Conservation (phyloP, 2,797 vertebrate genomes). For the Phylloscopus collybita region DNA sequence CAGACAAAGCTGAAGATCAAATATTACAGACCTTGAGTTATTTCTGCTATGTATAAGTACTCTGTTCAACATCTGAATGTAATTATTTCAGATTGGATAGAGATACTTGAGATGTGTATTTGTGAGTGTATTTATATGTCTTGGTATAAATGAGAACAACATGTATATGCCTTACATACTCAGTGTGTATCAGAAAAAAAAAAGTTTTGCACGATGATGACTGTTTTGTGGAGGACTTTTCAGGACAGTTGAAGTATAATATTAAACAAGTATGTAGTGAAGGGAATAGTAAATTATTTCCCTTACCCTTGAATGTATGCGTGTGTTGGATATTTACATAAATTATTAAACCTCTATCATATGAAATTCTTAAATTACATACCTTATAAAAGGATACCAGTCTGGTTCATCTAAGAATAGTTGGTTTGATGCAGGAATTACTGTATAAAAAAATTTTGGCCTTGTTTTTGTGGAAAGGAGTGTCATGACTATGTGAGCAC, state of each 20-base stretch:
- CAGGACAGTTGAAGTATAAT: neutral
- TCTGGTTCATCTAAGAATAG: neutral
- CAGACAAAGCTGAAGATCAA: neutral
- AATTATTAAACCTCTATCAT: neutral
- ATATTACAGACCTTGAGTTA: neutral
- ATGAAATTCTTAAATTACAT: neutral
- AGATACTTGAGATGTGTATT: neutral
- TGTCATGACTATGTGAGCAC: fast-evolving
- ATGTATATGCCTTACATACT: neutral
- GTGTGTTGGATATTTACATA: neutral
- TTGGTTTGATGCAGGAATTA: neutral
- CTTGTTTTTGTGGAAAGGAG: neutral
- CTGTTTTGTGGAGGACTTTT: neutral
- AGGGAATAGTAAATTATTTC: neutral
- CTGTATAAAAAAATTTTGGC: neutral
- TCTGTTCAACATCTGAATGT: neutral
- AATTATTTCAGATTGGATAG: neutral
- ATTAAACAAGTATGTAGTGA: neutral
- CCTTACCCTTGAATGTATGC: neutral
- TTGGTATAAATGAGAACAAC: neutral
- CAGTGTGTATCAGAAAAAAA: neutral
- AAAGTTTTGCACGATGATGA: neutral
- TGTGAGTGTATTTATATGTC: neutral
- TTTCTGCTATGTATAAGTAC: neutral
- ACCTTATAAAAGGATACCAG: neutral